Evolutionary conservation across 2,113 vertebrate species (phyloP), one percentile per base, ranked within the genome.

Genomic region (Canis aureus): DNA sequence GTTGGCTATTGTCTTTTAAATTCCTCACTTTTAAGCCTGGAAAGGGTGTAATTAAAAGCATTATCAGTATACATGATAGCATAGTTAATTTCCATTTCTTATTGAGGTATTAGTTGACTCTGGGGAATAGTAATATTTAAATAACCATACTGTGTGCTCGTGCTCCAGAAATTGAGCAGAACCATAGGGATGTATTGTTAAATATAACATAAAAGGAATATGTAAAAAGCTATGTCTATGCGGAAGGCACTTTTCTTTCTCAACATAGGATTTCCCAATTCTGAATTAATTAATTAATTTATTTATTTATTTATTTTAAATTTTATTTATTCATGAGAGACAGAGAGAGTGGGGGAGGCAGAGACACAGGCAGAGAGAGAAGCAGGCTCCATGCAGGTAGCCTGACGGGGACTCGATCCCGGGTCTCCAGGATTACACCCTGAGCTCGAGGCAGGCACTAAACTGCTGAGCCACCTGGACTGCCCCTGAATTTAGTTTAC

Each of bases 41-140:
- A n/a, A 87, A 71, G 23, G 88, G 2, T 35, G 1, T 59, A 86
- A 67, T 76, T 87, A 53, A 62, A 94, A 87, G 49, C 11, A 3
- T 95, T 76, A 81, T 92, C n/a, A 20, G 51, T 74, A 81, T 25
- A 55, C 85, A 29, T 94, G 29, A 80, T 94, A 74, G 13, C 16
- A 69, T n/a, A 82, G 59, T 69, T 95, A 62, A 81, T 88, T 88
- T 94, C 43, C 20, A 19, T 84, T 90, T 90, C 35, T 81, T 80
- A 57, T 78, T 23, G 19, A 93, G 23, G 10, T 74, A 94, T 66
- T 89, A 49, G 8, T 66, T 91, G 53, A 67, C 25, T 91, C 11
- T 62, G 3, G 85, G 71, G n/a, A 95, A 49, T 80, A 84, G 32
- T 51, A 85, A 25, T 73, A 51, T 92, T 89, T 96, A 92, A 73